Base-by-base conservation (phyloP, 2,797 vertebrate genomes). In the Adelosebastes latens region DNA sequence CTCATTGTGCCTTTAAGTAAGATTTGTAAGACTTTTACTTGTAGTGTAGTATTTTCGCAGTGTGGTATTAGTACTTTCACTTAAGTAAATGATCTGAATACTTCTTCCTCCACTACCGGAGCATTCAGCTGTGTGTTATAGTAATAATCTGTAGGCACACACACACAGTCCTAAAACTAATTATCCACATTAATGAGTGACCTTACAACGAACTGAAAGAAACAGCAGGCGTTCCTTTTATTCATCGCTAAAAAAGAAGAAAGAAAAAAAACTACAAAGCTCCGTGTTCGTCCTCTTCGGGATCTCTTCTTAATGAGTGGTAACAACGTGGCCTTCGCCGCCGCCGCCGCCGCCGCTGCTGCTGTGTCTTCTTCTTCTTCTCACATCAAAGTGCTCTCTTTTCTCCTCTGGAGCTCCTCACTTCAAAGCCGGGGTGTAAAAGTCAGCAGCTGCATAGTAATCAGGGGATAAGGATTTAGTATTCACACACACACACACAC, bases 391-490 rank as follows among this genome's bases (percentile, higher is more conserved):
- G 89, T 59, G 64, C 64, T 88, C 70, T 77, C 71, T 36, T 68
- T 70, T 65, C 71, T 83, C 82, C 70, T 82, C 84, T 77, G 56
- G 63, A 68, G 68, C 65, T 59, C 9, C 79, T 85, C 83, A 81
- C 90, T 88, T 93, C 88, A 92, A 91, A 89, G 85, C 24, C 2
- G 3, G 58, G 81, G 61, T 86, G 77, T 75, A 89, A 82, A 89
- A 90, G 85, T 88, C 89, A 83, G 83, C 79, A 85, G 86, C 86
- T 81, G 86, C 89, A 87, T 88, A 65, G 18, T 81, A 88, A 91
- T 89, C 62, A 84, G 82, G 56, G 77, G 73, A 82, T 86, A 24
- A 89, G 68, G 77, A 70, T 90, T 88, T 89, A 82, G 64, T 64
- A 84, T 86, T 74, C 81, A 75, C 69, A 72, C 72, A 73, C 72